Evolutionary conservation across 1,140 invertebrate genomes (phyloP).

Genomic region (Drosophila pseudoananassae): DNA sequence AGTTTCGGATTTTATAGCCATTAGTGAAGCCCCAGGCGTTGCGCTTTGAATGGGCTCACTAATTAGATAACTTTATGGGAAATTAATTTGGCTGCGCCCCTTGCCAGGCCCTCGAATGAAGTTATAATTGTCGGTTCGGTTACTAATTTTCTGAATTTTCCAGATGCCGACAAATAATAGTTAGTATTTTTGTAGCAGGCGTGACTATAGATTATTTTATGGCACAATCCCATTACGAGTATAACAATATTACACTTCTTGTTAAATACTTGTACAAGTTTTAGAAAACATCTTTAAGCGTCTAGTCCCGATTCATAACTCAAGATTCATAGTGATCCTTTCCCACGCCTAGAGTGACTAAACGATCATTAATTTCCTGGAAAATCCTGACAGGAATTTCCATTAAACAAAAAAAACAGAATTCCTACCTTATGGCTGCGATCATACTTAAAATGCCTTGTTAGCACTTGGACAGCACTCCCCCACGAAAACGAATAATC

Average conservation of each 20-base stretch:
- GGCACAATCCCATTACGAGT: slow-evolving; percentile 3
- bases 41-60: slow-evolving; percentile 64
- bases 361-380: slow-evolving; percentile 33
- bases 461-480: slow-evolving; percentile 70
- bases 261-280: too few species aligned
- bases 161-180: background rate
- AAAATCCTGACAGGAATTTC: slow-evolving; percentile 32
- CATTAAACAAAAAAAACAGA: slow-evolving; percentile 14
- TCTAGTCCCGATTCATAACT: background rate
- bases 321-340: background rate
- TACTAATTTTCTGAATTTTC: background rate
- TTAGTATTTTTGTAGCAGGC: slow-evolving; percentile 20
- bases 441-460: slow-evolving; percentile 53
- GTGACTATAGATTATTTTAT: slow-evolving; percentile 48
- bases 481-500: slow-evolving; percentile 58
- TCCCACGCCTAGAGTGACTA: slow-evolving; percentile 27
- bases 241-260: too few species aligned
- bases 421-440: slow-evolving; percentile 31
- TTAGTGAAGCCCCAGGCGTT: slow-evolving; percentile 51
- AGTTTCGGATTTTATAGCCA: slow-evolving; percentile 52
- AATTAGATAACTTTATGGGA: slow-evolving; percentile 74
- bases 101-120: slow-evolving; percentile 55
- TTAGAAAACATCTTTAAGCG: too few species aligned
- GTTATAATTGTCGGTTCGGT: slow-evolving; percentile 58
- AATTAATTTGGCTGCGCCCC: slow-evolving; percentile 72